Evolutionary conservation across 2,888 invertebrate species (phyloP), one percentile per base, ranked within the genome.

Genomic region (Glaucopsyche alexis): DNA sequence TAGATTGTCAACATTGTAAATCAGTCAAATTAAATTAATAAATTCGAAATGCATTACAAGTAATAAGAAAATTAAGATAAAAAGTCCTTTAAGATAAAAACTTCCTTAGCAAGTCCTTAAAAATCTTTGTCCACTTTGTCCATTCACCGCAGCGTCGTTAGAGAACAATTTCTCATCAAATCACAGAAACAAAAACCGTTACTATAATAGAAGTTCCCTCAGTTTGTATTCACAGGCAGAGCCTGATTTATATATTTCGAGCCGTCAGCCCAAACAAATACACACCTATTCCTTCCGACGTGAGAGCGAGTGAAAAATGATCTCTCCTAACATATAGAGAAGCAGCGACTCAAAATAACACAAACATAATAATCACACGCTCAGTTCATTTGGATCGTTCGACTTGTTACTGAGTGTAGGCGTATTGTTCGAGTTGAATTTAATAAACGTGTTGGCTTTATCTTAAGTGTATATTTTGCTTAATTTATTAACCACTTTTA

Each of bases 211-310:
- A 69, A 47, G 16, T 69, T 47, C 29, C 45, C 67, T 13, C 9
- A 40, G 38, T 65, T n/a, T 19, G 67, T 67, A 14, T 65, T 13
- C 69, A 47, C 69, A 47, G 64, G 55, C 71, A 73, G 60, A 69
- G 78, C 76, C 80, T 85, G 85, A 84, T 87, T 86, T 86, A 86
- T 87, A 84, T 83, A 84, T 83, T 79, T 77, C 77, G 77, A 81
- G 73, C 73, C 79, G 85, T 84, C 87, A 84, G 80, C 83, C 80
- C 80, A 81, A 83, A 86, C 85, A 85, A 85, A 83, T 81, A 82
- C 76, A 82, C 84, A 81, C 81, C 79, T 74, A 75, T 75, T 74
- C 66, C 73, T 71, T 52, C 64, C 49, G 65, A 74, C 69, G 65
- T 73, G 71, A 74, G 71, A 50, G 69, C 81, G 78, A 79, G 81